These are phyloP conservation scores for Elephantulus edwardii DNA, from an alignment of 2,113 vertebrate genomes.

Conservation along the genomic window DNA sequence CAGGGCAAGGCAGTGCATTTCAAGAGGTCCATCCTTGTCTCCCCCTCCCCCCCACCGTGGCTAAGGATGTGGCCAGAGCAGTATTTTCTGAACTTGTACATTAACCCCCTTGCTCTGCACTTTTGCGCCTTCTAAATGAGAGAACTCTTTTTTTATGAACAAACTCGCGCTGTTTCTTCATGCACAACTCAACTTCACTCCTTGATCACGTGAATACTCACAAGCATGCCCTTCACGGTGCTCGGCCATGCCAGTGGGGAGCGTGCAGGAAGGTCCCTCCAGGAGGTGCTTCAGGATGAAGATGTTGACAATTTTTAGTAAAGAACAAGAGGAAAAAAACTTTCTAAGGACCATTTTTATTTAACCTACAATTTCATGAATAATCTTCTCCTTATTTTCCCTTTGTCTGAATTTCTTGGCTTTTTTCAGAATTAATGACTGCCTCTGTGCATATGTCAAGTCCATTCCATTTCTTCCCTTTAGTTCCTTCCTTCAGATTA, in stretches of 20 bases:
- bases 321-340: neutral
- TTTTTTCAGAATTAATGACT: constrained; percentile 7
- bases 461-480: neutral
- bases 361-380: neutral
- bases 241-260: neutral
- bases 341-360: neutral
- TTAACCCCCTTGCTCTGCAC: neutral
- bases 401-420: constrained; percentile 34
- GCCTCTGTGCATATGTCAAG: neutral
- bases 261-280: neutral
- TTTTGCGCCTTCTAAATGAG: neutral
- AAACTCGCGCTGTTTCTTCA: constrained; percentile 7
- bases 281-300: neutral
- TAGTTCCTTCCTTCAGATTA: neutral
- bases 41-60: fast-evolving
- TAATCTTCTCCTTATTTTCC: neutral
- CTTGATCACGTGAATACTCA: neutral
- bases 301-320: too few species aligned
- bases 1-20: neutral
- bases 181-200: neutral
- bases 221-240: neutral
- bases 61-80: neutral
- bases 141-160: neutral
- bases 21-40: neutral
- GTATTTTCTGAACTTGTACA: constrained; percentile 32